Conservation (phyloP, 2,888 invertebrate genomes). For the Opisthograptis luteolata region DNA sequence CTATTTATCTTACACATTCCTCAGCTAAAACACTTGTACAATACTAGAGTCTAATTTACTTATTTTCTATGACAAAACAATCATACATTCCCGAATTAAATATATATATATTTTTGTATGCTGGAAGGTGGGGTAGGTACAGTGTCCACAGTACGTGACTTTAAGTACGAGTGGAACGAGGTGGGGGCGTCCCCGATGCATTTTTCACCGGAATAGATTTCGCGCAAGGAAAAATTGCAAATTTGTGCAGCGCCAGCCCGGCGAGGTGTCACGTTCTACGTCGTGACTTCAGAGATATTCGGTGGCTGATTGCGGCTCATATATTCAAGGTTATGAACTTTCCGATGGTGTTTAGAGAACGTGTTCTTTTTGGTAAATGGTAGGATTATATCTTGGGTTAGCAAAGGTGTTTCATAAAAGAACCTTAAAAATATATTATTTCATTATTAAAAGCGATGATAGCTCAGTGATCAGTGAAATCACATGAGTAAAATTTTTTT, state of each 20-base stretch:
- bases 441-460: no score
- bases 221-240: slow-evolving; percentile 65
- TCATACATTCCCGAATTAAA: no score
- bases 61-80: no score
- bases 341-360: slow-evolving; percentile 7
- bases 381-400: not conserved
- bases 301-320: slow-evolving; percentile 54
- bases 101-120: no score
- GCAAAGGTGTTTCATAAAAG: not conserved
- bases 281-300: slow-evolving; percentile 53
- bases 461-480: no score
- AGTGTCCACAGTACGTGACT: slow-evolving; percentile 74
- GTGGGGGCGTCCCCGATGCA: slow-evolving; percentile 49
- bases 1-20: no score
- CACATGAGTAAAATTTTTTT: no score
- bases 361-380: slow-evolving; percentile 1
- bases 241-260: slow-evolving; percentile 57
- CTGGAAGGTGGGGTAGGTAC: no score
- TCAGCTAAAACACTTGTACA: no score
- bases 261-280: slow-evolving; percentile 50
- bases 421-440: no score
- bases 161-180: slow-evolving; percentile 51
- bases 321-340: slow-evolving; percentile 39
- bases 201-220: slow-evolving; percentile 69
- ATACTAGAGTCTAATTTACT: no score